phyloP scores from a whole-genome alignment of 1,140 invertebrate genomes.

The Harlomillsia oculata region DNA sequence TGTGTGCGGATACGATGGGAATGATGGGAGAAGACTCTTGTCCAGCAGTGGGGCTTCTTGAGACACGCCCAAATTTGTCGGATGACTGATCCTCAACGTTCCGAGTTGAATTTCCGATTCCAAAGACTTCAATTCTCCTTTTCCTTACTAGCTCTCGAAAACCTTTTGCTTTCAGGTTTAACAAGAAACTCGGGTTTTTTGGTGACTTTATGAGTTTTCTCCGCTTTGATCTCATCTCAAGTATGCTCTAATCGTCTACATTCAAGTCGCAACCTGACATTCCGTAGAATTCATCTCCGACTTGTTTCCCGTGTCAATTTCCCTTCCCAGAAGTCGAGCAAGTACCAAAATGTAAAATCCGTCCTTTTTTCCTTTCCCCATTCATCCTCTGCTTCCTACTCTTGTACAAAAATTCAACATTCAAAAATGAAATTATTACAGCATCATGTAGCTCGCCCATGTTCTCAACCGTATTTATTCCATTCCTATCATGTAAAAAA shows the following conservation, averaged over 20 bases:
- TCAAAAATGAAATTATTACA: no score
- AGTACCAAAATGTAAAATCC: no score
- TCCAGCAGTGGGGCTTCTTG: conserved; percentile 19
- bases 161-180: neutral
- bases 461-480: no score
- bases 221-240: conserved; percentile 26
- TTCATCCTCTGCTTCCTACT: no score
- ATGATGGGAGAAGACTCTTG: neutral
- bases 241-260: conserved; percentile 15
- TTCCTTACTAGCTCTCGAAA: neutral
- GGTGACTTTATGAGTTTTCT: conserved; percentile 23
- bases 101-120: neutral
- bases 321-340: no score
- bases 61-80: conserved; percentile 29
- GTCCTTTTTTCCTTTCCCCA: no score
- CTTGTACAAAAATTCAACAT: no score
- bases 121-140: neutral
- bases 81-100: conserved; percentile 10
- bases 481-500: no score
- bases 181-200: neutral
- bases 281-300: no score
- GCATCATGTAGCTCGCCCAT: no score
- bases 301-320: no score
- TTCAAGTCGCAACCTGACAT: no score
- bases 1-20: neutral